phyloP scores from a whole-genome alignment of 2,113 vertebrate species.

The Pedionomus torquatus region DNA sequence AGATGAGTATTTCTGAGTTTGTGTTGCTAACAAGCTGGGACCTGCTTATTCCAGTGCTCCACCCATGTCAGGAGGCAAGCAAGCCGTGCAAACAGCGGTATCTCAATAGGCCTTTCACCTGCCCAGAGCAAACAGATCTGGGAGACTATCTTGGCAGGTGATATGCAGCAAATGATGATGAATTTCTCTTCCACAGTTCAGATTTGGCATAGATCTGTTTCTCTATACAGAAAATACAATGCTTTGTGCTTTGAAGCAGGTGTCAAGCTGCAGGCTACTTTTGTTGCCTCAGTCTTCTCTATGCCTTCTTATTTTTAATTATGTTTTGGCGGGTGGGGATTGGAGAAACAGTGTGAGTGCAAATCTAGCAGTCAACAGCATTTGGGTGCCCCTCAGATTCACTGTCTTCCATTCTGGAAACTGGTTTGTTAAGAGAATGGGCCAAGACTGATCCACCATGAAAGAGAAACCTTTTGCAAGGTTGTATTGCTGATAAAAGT shows the following conservation, averaged over 20 bases:
- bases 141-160: neutral
- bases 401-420: neutral
- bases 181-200: neutral
- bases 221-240: rapidly evolving
- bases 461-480: neutral
- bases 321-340: neutral
- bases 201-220: neutral
- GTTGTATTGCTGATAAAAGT: neutral
- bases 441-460: neutral
- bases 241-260: neutral
- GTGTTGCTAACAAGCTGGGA: neutral
- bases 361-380: neutral
- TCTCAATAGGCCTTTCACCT: constrained; percentile 26
- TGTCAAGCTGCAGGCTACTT: neutral
- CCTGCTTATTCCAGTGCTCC: neutral
- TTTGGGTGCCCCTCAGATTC: neutral
- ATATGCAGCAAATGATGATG: neutral
- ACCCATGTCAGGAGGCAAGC: neutral
- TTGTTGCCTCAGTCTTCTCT: neutral
- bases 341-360: neutral
- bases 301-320: neutral
- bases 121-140: neutral
- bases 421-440: neutral
- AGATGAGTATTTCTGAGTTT: neutral
- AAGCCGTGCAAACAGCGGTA: neutral